Evolutionary conservation across 2,113 vertebrate species (phyloP).

Genomic region (Anolis sagrei): DNA sequence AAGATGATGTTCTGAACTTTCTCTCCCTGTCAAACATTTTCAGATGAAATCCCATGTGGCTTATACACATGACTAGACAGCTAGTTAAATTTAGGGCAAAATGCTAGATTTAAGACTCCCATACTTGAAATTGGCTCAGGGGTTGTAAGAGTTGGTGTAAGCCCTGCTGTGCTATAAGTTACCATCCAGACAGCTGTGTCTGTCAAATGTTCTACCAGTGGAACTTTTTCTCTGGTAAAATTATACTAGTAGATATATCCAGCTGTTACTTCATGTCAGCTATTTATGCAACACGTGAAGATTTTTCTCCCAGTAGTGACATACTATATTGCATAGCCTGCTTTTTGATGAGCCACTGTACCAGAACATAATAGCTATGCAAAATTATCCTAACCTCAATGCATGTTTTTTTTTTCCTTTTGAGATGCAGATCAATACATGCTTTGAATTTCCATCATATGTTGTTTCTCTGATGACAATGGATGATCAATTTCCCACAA

Average conservation of each 20-base stretch:
- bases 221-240: background rate
- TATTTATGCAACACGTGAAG: no score
- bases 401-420: no score
- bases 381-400: no score
- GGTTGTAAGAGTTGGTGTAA: background rate
- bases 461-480: no score
- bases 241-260: background rate
- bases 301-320: no score
- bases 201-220: background rate
- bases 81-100: background rate
- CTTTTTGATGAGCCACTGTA: no score
- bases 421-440: no score
- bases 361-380: no score
- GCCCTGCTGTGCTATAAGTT: background rate
- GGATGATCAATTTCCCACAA: no score
- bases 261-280: no score
- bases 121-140: background rate
- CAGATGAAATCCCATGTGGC: background rate
- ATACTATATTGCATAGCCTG: no score
- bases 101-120: background rate
- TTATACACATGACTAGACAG: background rate
- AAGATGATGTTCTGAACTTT: accelerated
- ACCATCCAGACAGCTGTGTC: background rate
- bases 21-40: background rate
- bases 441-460: no score